Conservation (phyloP, 2,113 vertebrate genomes). For the Scolopax mira region DNA sequence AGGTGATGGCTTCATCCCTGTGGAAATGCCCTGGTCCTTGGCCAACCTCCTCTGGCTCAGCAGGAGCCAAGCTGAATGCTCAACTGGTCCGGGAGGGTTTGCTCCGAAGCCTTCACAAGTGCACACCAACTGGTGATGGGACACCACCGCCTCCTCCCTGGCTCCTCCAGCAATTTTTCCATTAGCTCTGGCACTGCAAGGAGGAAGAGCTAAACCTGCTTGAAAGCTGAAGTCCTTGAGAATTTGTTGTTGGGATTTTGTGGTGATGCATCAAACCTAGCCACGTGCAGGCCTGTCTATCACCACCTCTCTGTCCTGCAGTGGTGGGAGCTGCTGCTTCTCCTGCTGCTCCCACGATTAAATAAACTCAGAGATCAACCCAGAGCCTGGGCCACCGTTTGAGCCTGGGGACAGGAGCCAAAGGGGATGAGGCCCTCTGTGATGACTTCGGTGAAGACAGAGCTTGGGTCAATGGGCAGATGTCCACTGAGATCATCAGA, state of each 20-base stretch:
- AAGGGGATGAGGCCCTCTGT: background rate
- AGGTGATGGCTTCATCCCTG: background rate
- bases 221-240: background rate
- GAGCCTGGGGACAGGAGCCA: background rate
- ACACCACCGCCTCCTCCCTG: background rate
- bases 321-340: background rate
- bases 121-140: background rate
- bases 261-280: background rate
- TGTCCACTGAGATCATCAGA: background rate
- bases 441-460: too few relatives aligned
- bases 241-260: background rate
- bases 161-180: background rate
- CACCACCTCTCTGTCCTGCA: background rate
- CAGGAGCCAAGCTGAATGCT: background rate
- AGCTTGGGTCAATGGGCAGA: background rate
- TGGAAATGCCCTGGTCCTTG: background rate
- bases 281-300: background rate
- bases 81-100: fast-evolving
- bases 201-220: background rate
- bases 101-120: background rate
- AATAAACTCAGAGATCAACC: background rate
- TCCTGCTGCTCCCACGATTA: background rate
- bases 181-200: background rate
- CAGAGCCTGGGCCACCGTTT: background rate
- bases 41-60: background rate